phyloP scores from a whole-genome alignment of 2,888 invertebrate genomes.

The Serripes groenlandicus region DNA sequence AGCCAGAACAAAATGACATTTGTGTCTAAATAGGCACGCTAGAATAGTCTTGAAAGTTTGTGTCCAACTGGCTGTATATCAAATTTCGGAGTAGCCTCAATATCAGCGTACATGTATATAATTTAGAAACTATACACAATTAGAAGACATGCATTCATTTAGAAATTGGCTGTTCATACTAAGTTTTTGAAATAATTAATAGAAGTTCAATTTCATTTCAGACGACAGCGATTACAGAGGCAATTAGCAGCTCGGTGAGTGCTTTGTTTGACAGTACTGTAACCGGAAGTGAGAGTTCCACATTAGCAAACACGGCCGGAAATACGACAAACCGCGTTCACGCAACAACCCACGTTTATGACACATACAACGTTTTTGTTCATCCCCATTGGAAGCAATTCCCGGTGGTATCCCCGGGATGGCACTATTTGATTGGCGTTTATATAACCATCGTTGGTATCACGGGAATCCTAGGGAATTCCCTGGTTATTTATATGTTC shows the following conservation, averaged over 20 bases:
- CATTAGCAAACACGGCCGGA: not conserved
- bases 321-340: not conserved
- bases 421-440: conserved; percentile 81
- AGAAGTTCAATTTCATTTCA: too few species aligned
- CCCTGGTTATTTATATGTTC: conserved; percentile 72
- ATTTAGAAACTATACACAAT: too few species aligned
- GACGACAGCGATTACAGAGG: not conserved
- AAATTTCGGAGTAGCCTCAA: too few species aligned
- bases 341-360: conserved; percentile 71
- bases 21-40: too few species aligned
- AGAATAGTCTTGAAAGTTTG: too few species aligned
- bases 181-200: too few species aligned
- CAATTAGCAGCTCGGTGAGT: not conserved
- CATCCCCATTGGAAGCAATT: conserved; percentile 83
- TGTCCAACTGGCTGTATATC: too few species aligned
- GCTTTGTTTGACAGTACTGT: conserved; percentile 5
- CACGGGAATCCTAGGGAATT: conserved; percentile 80
- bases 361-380: conserved; percentile 76
- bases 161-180: too few species aligned
- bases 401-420: conserved; percentile 74
- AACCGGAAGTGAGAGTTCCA: conserved; percentile 6
- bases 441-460: conserved; percentile 90
- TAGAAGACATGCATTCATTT: too few species aligned
- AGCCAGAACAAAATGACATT: too few species aligned
- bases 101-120: too few species aligned